Conservation (phyloP, 2,113 vertebrate genomes). For the Xenus cinereus region DNA sequence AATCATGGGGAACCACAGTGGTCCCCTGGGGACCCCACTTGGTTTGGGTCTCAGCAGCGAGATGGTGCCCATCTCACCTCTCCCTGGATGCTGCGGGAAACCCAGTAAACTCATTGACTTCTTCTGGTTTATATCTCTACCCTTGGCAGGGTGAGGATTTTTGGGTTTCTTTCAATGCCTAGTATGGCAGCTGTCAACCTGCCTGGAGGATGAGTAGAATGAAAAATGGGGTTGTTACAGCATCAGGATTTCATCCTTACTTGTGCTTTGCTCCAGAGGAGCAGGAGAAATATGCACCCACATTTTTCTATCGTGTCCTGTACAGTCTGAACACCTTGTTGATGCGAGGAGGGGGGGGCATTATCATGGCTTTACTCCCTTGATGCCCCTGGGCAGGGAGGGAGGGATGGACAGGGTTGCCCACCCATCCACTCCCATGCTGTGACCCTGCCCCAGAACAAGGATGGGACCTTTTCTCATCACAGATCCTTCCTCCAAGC, state of each 20-base stretch:
- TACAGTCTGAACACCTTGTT: not conserved
- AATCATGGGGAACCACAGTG: not conserved
- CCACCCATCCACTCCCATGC: rapidly evolving
- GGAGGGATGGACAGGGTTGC: rapidly evolving
- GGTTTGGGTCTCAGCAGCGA: not conserved
- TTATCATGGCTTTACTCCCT: not conserved
- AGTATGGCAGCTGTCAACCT: not conserved
- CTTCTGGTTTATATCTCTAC: not conserved
- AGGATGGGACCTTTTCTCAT: not conserved
- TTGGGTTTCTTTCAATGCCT: not conserved
- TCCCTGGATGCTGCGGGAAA: not conserved
- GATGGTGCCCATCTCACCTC: not conserved
- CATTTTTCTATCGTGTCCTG: rapidly evolving
- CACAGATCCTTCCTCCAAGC: not conserved
- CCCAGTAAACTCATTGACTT: not conserved
- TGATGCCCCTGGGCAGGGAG: not conserved
- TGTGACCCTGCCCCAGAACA: not conserved
- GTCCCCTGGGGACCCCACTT: not conserved
- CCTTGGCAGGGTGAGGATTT: not conserved
- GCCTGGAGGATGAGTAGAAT: not conserved
- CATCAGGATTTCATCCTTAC: not conserved
- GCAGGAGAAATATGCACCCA: not conserved
- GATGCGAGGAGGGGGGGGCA: not conserved
- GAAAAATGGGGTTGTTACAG: not conserved
- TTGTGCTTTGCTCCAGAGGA: not conserved